A percentile compares a stretch with the other conserved stretches of the same genome.
These are phyloP conservation scores for Amblyjoppa proteus DNA, from an alignment of 2,888 invertebrate species.

Conservation along the genomic window DNA sequence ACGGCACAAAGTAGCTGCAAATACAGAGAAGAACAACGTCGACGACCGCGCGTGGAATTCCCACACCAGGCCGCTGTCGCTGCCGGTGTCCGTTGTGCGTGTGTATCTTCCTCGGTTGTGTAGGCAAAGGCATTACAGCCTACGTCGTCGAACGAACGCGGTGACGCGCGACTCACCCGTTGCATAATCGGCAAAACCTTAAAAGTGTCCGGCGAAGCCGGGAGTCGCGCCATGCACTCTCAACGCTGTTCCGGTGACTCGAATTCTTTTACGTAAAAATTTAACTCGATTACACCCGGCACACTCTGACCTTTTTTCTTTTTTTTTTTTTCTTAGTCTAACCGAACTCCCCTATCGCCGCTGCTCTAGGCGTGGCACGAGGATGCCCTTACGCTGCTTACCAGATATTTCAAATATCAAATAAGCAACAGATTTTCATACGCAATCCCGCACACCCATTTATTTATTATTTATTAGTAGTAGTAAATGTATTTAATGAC, in stretches of 20 bases:
- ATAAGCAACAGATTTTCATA: background rate
- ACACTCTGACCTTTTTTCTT: slow-evolving; percentile 42
- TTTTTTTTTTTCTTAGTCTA: slow-evolving; percentile 13
- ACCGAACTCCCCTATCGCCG: background rate
- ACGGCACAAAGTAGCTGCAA: background rate
- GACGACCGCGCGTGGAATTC: slow-evolving; percentile 52
- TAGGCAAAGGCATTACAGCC: background rate
- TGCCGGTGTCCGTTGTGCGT: background rate
- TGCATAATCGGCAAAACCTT: slow-evolving; percentile 77
- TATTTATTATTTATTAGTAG: background rate
- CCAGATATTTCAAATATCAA: too few species aligned
- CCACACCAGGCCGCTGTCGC: background rate
- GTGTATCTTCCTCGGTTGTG: background rate
- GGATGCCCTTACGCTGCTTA: background rate
- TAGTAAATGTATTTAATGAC: too few species aligned
- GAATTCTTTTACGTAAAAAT: slow-evolving; percentile 81
- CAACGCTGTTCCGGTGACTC: slow-evolving; percentile 71
- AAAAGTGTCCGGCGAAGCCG: slow-evolving; percentile 64
- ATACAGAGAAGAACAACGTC: slow-evolving; percentile 32
- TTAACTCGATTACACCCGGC: slow-evolving; percentile 76
- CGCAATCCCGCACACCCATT: too few species aligned
- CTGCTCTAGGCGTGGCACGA: background rate
- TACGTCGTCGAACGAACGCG: background rate
- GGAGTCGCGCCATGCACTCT: slow-evolving; percentile 35
- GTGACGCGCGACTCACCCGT: slow-evolving; percentile 51